Evolutionary conservation across 2,888 invertebrate genomes (phyloP), one percentile per base, ranked within the genome.

Genomic region (Polylopha cassiicola): DNA sequence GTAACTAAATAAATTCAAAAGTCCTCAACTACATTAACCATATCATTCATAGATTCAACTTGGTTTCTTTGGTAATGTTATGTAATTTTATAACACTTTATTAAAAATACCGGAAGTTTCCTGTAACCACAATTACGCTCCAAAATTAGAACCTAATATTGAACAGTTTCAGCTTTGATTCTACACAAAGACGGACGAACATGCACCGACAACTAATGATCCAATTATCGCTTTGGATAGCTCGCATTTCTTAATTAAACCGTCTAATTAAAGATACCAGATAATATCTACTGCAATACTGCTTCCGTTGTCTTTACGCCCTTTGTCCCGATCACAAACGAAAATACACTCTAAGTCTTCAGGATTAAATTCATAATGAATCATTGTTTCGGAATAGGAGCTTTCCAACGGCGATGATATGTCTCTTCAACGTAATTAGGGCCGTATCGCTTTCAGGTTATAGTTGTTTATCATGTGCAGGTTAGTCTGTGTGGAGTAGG

Each of bases 181-280:
- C 39, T 27, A 39, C 39, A 28, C 47, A 45, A 44, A 38, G 51
- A 37, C 30, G 41, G 54, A 41, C 51, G 52, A 54, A 59, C 22
- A 56, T 48, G 46, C 53, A 56, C n/a, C n/a, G n/a, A n/a, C n/a
- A 65, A 75, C 70, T 73, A 66, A 71, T 71, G 73, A 74, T 71
- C 66, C 54, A 80, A 81, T 81, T 78, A 81, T 73, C 74, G 65
- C 72, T 66, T 66, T 55, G 66, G 61, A 59, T 56, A 58, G 56
- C 61, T 71, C 65, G 61, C 61, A 55, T 65, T 70, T 72, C 73
- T 78, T 81, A 74, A 82, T 82, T 79, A 80, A 68, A 52, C 53
- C 63, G 57, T 61, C 72, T 82, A 79, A 82, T 82, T 81, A 55
- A 56, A 55, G 53, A 48, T 49, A 48, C 46, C 51, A 48, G 53